Evolutionary conservation across 2,888 invertebrate genomes (phyloP), one percentile per base, ranked within the genome.

Genomic region (Dendrolimus houi): DNA sequence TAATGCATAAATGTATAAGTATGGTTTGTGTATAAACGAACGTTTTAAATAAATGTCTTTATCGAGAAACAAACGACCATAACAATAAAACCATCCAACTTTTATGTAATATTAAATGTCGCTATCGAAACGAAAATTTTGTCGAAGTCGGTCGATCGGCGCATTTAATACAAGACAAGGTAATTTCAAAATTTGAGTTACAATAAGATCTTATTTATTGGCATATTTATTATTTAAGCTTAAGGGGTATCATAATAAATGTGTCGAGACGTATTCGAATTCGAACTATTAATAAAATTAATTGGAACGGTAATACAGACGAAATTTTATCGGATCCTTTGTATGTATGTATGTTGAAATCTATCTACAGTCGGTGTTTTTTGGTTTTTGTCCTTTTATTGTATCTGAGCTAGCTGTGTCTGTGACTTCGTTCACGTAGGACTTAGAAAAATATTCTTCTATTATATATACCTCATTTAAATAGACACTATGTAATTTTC

Each of bases 91-190:
- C 68, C 67, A 68, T 71, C 65, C 67, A 67, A 68, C 59, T 59
- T 77, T 83, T 85, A 82, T 75, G 71, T 78, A 83, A 82, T 70
- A 64, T 61, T 59, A 63, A 67, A 65, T 65, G 68, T 70, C 70
- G 71, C 74, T 77, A 77, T 70, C 71, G 75, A 80, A 79, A 77
- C 62, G 64, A 64, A 64, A 68, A 62, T 74, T 78, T 79, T 77
- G 70, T 69, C 65, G 74, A 80, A 78, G 69, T 75, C 76, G 75
- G 77, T 74, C 77, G 77, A 73, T 67, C 67, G 69, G 59, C 58
- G 63, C 69, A 69, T 70, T 75, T 72, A 70, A 67, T 59, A 68
- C 62, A 62, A 62, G 61, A 64, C 63, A 72, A 70, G 62, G 66
- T 64, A 59, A 65, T 81, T 79, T 81, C 74, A 77, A 80, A 80